Conservation (phyloP, 2,888 invertebrate genomes). For the Ichneumoninae sp. region DNA sequence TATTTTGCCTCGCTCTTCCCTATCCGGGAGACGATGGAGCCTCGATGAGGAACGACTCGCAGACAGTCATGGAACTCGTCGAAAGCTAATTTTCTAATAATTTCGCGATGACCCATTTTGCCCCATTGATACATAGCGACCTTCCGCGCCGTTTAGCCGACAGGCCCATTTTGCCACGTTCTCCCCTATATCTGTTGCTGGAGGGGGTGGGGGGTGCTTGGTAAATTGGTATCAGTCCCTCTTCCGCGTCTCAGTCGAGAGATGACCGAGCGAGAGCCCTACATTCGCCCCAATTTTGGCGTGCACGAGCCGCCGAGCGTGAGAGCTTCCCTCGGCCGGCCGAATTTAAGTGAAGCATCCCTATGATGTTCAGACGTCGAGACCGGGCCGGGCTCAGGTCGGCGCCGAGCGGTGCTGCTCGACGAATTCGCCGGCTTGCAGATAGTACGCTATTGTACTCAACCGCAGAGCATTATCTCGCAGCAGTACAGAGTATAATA, state of each 20-base stretch:
- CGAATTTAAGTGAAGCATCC: constrained; percentile 25
- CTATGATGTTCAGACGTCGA: constrained; percentile 12
- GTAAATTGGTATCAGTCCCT: constrained; percentile 20
- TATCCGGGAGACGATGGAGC: too few relatives aligned
- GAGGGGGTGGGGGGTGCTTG: neutral
- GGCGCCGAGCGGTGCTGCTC: neutral
- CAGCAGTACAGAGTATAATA: neutral
- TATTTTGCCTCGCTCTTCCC: too few relatives aligned
- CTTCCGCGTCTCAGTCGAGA: constrained; percentile 27
- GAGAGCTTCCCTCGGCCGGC: neutral
- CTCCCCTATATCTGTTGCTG: too few relatives aligned
- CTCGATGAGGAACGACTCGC: too few relatives aligned
- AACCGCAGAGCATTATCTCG: neutral
- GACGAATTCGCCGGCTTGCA: neutral
- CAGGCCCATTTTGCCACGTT: too few relatives aligned
- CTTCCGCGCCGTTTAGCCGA: too few relatives aligned
- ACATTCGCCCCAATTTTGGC: constrained; percentile 39
- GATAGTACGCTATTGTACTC: neutral
- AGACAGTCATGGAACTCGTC: too few relatives aligned
- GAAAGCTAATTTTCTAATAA: neutral
- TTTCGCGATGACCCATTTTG: too few relatives aligned
- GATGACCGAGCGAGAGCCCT: constrained; percentile 32
- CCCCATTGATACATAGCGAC: too few relatives aligned
- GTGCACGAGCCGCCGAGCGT: constrained; percentile 2
- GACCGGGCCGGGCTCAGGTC: neutral